phyloP scores from a whole-genome alignment of 2,888 invertebrate genomes.

The Mimas tiliae region DNA sequence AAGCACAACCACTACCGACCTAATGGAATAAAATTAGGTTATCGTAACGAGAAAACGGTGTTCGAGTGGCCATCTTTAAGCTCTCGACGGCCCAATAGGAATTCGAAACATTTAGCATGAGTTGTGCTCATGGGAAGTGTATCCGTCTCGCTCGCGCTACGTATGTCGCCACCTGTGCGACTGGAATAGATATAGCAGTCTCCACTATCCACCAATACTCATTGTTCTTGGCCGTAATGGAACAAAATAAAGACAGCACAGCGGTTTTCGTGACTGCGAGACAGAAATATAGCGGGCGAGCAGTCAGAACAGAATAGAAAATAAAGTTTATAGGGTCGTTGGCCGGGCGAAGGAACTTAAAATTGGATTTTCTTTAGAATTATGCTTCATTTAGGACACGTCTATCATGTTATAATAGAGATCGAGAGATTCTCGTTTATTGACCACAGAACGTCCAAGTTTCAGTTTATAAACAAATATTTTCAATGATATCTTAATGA shows the following conservation, averaged over 20 bases:
- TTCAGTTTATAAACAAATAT: conserved; percentile 7
- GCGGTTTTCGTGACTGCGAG: conserved; percentile 83
- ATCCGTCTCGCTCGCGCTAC: conserved; percentile 61
- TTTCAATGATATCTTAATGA: conserved; percentile 16
- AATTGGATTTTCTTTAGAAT: conserved; percentile 77
- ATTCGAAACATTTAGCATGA: conserved; percentile 71
- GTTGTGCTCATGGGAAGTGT: conserved; percentile 49
- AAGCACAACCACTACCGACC: conserved; percentile 72
- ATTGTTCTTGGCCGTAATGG: conserved; percentile 84
- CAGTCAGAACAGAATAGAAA: conserved; percentile 63
- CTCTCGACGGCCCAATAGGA: conserved; percentile 79
- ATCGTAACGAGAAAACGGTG: conserved; percentile 80
- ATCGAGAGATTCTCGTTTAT: conserved; percentile 2
- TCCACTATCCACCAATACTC: conserved; percentile 73
- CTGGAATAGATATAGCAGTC: conserved; percentile 70
- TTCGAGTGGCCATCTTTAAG: conserved; percentile 81
- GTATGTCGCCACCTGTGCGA: conserved; percentile 43
- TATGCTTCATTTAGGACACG: conserved; percentile 68
- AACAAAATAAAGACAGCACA: conserved; percentile 83
- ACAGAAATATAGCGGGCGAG: conserved; percentile 58
- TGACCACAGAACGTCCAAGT: not conserved
- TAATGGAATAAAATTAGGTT: conserved; percentile 82
- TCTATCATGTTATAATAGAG: conserved; percentile 22
- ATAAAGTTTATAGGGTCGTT: conserved; percentile 81
- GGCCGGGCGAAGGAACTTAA: conserved; percentile 80